Evolutionary conservation across 2,888 invertebrate genomes (phyloP).

Genomic region (Capitulum mitella): DNA sequence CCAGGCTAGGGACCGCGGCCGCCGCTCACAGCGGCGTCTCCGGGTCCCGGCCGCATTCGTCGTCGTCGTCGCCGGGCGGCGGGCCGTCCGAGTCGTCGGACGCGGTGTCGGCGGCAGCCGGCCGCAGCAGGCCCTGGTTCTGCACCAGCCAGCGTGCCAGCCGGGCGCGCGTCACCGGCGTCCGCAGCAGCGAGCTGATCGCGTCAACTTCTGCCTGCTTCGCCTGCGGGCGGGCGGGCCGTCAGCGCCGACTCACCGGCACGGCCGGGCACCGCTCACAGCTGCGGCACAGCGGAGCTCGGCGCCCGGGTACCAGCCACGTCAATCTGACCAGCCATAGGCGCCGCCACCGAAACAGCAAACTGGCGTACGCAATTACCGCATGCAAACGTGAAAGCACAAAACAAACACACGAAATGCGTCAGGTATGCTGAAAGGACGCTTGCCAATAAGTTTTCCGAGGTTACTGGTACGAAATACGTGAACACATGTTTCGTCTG

Average conservation of each 20-base stretch:
- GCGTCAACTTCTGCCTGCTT: constrained; percentile 11
- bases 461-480: too few relatives aligned
- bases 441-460: too few relatives aligned
- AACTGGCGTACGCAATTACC: too few relatives aligned
- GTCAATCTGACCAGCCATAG: too few relatives aligned
- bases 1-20: too few relatives aligned
- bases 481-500: too few relatives aligned
- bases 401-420: too few relatives aligned
- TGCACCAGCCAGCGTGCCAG: background rate
- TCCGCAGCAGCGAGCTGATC: background rate
- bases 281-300: background rate
- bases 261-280: background rate
- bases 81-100: background rate
- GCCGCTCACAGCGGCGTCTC: background rate
- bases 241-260: background rate
- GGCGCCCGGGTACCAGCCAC: too few relatives aligned
- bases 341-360: too few relatives aligned
- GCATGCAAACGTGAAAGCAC: too few relatives aligned
- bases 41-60: background rate
- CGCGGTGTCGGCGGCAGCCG: background rate
- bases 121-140: background rate
- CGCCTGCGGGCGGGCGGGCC: background rate
- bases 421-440: too few relatives aligned
- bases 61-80: background rate
- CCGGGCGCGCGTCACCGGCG: background rate